Evolutionary conservation across 2,888 invertebrate genomes (phyloP), one percentile per base, ranked within the genome.

Genomic region (Diadegma fenestrale): DNA sequence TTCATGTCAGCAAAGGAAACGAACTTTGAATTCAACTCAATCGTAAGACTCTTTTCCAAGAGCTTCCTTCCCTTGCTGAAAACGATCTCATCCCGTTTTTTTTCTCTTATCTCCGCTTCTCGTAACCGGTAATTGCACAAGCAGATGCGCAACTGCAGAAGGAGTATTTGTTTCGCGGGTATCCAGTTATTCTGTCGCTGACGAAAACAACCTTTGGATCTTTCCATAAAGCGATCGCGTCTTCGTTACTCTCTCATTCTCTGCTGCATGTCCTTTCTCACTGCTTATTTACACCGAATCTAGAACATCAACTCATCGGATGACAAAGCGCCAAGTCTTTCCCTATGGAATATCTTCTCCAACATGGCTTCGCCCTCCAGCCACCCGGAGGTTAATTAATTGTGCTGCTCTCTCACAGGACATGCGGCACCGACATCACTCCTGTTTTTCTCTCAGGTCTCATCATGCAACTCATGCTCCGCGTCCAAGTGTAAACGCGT

Each of bases 321-420:
- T 75, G 85, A 63, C 58, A 61, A 84, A 79, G 64, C 71, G 71
- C 45, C 54, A 6, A 71, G 41, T 54, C 17, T 37, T 64, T 66
- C 79, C 76, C 41, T 80, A 71, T 73, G 81, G 81, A 66, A 85
- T 76, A 88, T 88, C 88, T 90, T 22, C 80, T 80, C 64, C n/a
- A 76, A 68, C 86, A 84, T 80, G 80, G 82, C 82, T 84, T 88
- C 86, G 88, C 87, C 85, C 88, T 86, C 83, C 89, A 88, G 87
- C 89, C 87, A 87, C 88, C 75, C 86, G 88, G 22, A 85, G 88
- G 89, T 91, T 91, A 91, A 91, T 91, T 91, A 90, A 90, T 88
- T 85, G 86, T 86, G 83, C 86, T 66, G 77, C 83, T 84, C 80
- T 84, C 80, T 84, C 83, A 75, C 51, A 37, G 64, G 45, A 66